Percentiles rank a stretch among this genome's conserved stretches.
phyloP scores from a whole-genome alignment of 2,797 vertebrate genomes.

The Pangasius mekongensis region DNA sequence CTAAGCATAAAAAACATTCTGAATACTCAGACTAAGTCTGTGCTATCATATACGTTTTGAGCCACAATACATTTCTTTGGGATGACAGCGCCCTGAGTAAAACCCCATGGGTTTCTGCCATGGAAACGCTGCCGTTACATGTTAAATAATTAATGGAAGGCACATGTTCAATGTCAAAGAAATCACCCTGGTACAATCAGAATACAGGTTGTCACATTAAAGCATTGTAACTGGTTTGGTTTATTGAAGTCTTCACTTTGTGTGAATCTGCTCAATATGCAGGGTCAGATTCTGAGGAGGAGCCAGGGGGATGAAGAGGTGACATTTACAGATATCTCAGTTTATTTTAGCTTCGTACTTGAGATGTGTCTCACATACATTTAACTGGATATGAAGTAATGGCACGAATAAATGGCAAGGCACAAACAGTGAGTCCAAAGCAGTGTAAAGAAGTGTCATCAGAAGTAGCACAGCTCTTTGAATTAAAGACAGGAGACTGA shows the following conservation, averaged over 20 bases:
- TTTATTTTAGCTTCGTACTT: conserved; percentile 19
- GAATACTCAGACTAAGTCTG: not conserved
- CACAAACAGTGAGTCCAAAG: not conserved
- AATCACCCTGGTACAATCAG: not conserved
- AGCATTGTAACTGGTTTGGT: not conserved
- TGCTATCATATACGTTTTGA: not conserved
- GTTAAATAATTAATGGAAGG: not conserved
- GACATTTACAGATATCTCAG: not conserved
- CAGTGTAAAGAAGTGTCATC: not conserved
- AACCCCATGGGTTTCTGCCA: not conserved
- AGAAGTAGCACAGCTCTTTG: not conserved
- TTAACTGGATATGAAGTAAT: not conserved
- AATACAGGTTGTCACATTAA: not conserved
- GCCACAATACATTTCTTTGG: not conserved
- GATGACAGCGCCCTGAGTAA: not conserved
- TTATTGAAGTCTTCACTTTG: not conserved
- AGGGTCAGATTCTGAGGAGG: not conserved
- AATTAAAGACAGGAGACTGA: not conserved
- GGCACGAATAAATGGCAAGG: not conserved
- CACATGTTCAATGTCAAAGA: not conserved
- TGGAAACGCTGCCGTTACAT: not conserved
- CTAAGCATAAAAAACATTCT: not conserved
- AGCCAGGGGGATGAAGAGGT: not conserved
- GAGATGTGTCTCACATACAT: not conserved
- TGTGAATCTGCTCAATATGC: not conserved